Conservation (phyloP, 1,140 invertebrate genomes). For the Acromyrmex heyeri region DNA sequence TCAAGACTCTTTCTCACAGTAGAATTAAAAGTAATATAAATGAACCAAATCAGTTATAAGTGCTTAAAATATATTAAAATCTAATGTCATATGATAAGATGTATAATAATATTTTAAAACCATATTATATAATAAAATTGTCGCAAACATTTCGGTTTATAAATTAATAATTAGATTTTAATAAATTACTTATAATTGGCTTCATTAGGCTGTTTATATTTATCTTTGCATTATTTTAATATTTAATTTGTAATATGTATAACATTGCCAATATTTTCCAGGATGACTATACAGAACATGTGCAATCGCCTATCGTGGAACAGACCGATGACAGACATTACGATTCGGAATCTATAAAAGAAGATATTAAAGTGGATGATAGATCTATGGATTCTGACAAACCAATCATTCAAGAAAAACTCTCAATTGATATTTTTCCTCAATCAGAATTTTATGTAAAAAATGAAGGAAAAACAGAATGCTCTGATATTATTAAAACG, state of each 20-base stretch:
- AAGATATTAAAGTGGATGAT: slow-evolving; percentile 67
- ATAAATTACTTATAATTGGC: too few relatives aligned
- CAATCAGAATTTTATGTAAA: slow-evolving; percentile 50
- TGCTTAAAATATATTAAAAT: too few relatives aligned
- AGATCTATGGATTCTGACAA: slow-evolving; percentile 59
- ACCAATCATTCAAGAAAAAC: slow-evolving; percentile 16
- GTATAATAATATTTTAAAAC: too few relatives aligned
- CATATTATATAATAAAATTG: too few relatives aligned
- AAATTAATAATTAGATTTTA: too few relatives aligned
- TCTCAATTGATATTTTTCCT: slow-evolving; percentile 54
- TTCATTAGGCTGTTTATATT: too few relatives aligned
- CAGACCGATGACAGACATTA: slow-evolving; percentile 68
- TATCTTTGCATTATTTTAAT: not conserved
- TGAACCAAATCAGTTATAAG: too few relatives aligned
- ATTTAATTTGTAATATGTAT: not conserved
- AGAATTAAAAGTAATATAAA: too few relatives aligned
- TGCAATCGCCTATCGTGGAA: slow-evolving; percentile 76
- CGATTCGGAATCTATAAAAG: slow-evolving; percentile 74
- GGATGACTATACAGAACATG: slow-evolving; percentile 80
- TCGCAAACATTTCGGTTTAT: too few relatives aligned
- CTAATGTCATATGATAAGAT: too few relatives aligned
- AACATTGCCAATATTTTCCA: slow-evolving; percentile 62
- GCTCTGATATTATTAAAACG: slow-evolving; percentile 6
- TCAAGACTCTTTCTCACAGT: too few relatives aligned
- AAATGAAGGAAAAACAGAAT: slow-evolving; percentile 17